Percentiles rank a stretch among this genome's conserved stretches.
phyloP scores from a whole-genome alignment of 2,113 vertebrate species.

The Eulacestoma nigropectus region DNA sequence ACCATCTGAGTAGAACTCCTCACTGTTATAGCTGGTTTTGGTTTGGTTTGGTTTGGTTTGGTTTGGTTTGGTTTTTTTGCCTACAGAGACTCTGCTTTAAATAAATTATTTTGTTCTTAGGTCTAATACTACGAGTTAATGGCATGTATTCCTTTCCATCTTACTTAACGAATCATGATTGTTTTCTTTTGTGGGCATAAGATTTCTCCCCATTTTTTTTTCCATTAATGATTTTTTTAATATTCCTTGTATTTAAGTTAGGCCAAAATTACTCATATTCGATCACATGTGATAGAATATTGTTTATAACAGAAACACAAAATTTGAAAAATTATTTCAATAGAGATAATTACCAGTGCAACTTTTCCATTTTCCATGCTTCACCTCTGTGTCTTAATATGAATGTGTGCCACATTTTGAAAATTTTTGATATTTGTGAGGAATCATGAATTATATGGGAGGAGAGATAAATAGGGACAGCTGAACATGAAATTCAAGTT shows the following conservation, averaged over 20 bases:
- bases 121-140: neutral
- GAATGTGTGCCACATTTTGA: neutral
- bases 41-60: no score
- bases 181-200: neutral
- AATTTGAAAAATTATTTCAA: neutral
- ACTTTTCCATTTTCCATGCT: neutral
- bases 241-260: neutral
- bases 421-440: neutral
- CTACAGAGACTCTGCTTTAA: neutral
- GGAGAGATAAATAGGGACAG: rapidly evolving
- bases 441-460: neutral
- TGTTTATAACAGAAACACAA: neutral
- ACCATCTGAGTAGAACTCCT: neutral
- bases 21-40: neutral
- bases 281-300: neutral
- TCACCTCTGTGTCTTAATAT: neutral
- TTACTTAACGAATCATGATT: neutral
- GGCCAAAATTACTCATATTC: neutral
- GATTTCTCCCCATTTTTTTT: neutral
- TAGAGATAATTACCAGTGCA: neutral
- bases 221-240: neutral
- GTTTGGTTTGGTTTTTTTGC: no score
- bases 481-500: neutral
- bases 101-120: neutral
- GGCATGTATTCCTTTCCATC: neutral